Evolutionary conservation across 2,888 invertebrate species (phyloP).

Genomic region (Copidosoma aretas): DNA sequence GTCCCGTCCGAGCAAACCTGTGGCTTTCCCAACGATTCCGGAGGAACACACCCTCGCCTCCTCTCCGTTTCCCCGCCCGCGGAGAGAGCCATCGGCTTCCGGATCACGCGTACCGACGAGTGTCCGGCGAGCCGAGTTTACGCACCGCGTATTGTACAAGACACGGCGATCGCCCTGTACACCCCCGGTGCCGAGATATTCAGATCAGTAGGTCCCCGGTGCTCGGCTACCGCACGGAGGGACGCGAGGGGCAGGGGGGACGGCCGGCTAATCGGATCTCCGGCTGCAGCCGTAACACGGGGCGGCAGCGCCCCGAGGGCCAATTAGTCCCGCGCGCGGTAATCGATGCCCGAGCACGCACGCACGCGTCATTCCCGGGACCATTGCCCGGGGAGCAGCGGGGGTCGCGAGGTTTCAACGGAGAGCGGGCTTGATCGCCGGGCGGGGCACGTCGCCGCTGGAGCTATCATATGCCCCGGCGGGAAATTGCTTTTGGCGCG

Average conservation of each 20-base stretch:
- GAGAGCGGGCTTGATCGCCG: conserved; percentile 31
- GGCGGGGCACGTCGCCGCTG: not conserved
- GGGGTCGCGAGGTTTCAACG: conserved; percentile 22
- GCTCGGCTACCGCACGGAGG: no score
- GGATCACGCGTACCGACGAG: not conserved
- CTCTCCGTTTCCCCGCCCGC: not conserved
- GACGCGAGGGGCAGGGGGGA: not conserved
- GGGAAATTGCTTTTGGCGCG: conserved; percentile 36
- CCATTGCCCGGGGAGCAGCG: not conserved
- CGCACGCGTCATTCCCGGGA: no score
- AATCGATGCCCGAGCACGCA: conserved; percentile 16
- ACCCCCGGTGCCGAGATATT: not conserved
- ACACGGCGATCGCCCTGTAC: not conserved
- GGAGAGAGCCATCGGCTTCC: not conserved
- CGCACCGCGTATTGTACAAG: not conserved
- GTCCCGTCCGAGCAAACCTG: no score
- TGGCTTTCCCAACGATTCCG: no score
- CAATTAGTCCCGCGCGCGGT: conserved; percentile 19
- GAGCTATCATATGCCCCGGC: conserved; percentile 14
- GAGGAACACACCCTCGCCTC: not conserved
- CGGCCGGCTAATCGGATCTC: conserved; percentile 26
- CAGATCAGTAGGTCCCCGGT: conserved; percentile 15
- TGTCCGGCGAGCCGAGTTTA: not conserved
- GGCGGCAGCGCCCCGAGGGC: not conserved
- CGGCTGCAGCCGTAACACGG: conserved; percentile 1